Conservation (phyloP, 2,797 vertebrate species). For the Siniperca undulata region DNA sequence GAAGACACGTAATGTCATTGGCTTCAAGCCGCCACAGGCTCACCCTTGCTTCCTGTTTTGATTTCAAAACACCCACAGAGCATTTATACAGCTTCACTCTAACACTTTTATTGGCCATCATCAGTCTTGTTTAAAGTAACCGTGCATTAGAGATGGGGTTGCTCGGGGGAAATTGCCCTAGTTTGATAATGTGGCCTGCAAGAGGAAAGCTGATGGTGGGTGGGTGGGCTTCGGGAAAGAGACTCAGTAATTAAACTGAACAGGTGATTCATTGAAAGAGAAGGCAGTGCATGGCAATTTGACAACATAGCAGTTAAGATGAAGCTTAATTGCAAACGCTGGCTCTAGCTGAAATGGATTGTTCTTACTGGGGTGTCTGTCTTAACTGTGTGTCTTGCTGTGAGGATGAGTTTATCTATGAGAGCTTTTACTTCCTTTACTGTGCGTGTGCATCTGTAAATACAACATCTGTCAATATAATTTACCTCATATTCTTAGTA, state of each 20-base stretch:
- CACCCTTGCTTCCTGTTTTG: constrained; percentile 65
- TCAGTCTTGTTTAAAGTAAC: constrained; percentile 81
- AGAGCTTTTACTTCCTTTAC: constrained; percentile 48
- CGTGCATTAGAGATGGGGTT: constrained; percentile 72
- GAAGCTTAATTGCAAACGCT: constrained; percentile 77
- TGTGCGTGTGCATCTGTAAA: constrained; percentile 46
- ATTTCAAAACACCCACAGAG: constrained; percentile 71
- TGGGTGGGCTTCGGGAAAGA: constrained; percentile 78
- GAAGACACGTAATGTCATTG: constrained; percentile 56
- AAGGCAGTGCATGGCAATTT: constrained; percentile 72
- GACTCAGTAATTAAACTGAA: constrained; percentile 85
- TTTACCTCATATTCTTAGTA: constrained; percentile 22
- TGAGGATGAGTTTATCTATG: constrained; percentile 65
- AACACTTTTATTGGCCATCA: constrained; percentile 74
- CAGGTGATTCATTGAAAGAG: constrained; percentile 85
- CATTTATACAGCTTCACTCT: constrained; percentile 74
- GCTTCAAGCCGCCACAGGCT: constrained; percentile 45
- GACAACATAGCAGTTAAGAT: constrained; percentile 75
- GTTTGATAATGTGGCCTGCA: constrained; percentile 79
- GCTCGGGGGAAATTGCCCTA: constrained; percentile 73
- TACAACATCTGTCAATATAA: constrained; percentile 49
- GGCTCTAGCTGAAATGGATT: constrained; percentile 76
- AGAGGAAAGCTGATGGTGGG: constrained; percentile 71
- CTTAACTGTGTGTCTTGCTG: constrained; percentile 66
- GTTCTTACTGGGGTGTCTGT: constrained; percentile 74